Conservation (phyloP, 2,888 invertebrate genomes). For the Dasypogon diadema region DNA sequence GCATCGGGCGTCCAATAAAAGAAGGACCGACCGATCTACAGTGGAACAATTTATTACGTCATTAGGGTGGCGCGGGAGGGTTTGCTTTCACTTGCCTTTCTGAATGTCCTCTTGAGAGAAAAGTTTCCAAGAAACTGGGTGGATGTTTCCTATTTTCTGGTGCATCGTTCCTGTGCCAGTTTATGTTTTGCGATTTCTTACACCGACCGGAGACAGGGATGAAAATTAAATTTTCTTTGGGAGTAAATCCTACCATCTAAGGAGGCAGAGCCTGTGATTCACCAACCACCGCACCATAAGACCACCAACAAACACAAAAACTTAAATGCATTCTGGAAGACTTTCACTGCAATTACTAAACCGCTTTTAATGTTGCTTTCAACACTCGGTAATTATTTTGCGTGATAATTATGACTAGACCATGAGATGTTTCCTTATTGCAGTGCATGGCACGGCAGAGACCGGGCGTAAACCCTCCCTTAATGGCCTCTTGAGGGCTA, state of each 20-base stretch:
- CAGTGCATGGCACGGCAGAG: background rate
- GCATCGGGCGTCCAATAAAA: constrained; percentile 10
- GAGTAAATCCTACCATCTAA: background rate
- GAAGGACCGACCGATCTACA: constrained; percentile 3
- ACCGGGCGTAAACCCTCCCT: background rate
- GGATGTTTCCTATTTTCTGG: constrained; percentile 1
- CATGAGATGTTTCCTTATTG: constrained; percentile 12
- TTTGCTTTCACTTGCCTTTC: background rate
- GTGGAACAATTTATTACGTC: constrained; percentile 21
- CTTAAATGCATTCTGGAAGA: background rate
- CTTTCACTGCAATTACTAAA: constrained; percentile 15
- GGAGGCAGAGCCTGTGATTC: background rate
- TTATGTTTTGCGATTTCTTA: background rate
- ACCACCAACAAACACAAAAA: background rate
- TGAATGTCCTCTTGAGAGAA: background rate
- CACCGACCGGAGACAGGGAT: background rate
- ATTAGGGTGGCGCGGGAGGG: constrained; percentile 5
- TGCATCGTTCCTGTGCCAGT: background rate
- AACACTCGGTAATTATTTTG: constrained; percentile 41
- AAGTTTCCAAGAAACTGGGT: background rate
- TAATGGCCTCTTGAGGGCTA: constrained; percentile 3
- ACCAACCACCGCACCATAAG: background rate
- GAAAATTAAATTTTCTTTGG: constrained; percentile 5
- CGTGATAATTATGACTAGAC: constrained; percentile 46
- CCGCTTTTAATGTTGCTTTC: constrained; percentile 20